Base-by-base conservation (phyloP, 2,888 invertebrate species). In the Pterobdella sp. region DNA sequence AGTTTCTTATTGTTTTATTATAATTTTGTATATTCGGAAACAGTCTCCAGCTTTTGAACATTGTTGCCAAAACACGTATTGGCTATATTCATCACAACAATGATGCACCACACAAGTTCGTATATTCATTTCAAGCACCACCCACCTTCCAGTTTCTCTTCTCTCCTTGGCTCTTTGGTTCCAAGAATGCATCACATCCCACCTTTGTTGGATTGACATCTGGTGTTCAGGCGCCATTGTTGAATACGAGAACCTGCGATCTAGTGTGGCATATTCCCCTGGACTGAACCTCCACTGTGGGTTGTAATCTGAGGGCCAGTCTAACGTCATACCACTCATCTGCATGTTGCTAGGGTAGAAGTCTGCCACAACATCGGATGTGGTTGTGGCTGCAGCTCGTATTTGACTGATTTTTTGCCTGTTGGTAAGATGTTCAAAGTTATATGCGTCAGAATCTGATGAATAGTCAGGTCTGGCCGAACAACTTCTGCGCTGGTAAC, bases 361-460 rank as follows among this genome's bases (percentile, higher is more conserved):
- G 29, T 71, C 71, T 2, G 71, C 71, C 14, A 52, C 69, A 10
- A 52, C 32, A 34, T 32, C 34, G 7, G 56, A 32, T 34, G 52
- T 42, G 56, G 52, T 36, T 4, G 26, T 32, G 3, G 60, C 32
- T 63, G 31, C n/a, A 14, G 52, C n/a, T 22, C 63, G n/a, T n/a
- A 63, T 32, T 18, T 52, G 32, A 31, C 52, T 35, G 29, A 71
- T 18, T 26, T 71, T 71, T n/a, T 71, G 71, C 1, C 71, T 60
- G 32, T 32, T 34, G 29, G 52, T 32, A 1, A 56, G n/a, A 35
- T 71, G 71, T 18, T 71, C 71, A n/a, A 71, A 71, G n/a, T 32
- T 71, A 36, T 71, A 71, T n/a, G 76, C 68, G 35, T 77, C 76
- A 7, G 76, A 72, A 68, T 77, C 77, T 0, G 77, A 77, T 32